Base-by-base conservation (phyloP, 2,888 invertebrate species). In the Idaea dimidiata region DNA sequence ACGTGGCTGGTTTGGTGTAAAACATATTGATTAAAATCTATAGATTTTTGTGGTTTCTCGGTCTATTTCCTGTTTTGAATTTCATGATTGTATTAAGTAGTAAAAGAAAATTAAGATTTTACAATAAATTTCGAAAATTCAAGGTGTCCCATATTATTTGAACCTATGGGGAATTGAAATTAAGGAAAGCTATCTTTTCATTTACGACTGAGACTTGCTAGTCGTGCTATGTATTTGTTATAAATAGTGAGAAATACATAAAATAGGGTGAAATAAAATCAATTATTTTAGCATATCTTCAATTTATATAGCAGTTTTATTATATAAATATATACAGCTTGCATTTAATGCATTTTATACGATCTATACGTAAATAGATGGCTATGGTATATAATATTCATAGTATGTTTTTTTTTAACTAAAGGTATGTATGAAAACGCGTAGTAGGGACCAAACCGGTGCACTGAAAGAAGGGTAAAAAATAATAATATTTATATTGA, bases 371-470 rank as follows among this genome's bases (percentile, higher is more conserved):
- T 87, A 86, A 87, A 84, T 82, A 72, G 79, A 76, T 77, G 80
- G 75, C 79, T 75, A 75, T 54, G n/a, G 18, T 60, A 57, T 60
- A 75, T 77, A 72, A 73, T 76, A 72, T 72, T 66, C 72, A 59
- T 65, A 72, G 73, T 64, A 63, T 66, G 67, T 66, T 61, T 64
- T 71, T 18, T 62, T 64, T 24, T 59, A 57, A 66, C 55, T 64
- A 63, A 64, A 66, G 65, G 65, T 59, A 59, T 43, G 10, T 43
- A 43, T 43, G 43, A 43, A 63, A 58, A 55, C 57, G 62, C 68
- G 66, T 71, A 74, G 82, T 71, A 74, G 91, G 91, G 91, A 90
- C 91, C 91, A 92, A 90, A 90, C 91, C 89, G 91, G 91, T 90
- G 88, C 89, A 89, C 86, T 79, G 65, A 70, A 72, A 80, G 71